Percentiles rank a stretch among this genome's conserved stretches.
These are phyloP conservation scores for Perizoma affinitatum DNA, from an alignment of 2,888 invertebrate genomes.

Conservation along the genomic window DNA sequence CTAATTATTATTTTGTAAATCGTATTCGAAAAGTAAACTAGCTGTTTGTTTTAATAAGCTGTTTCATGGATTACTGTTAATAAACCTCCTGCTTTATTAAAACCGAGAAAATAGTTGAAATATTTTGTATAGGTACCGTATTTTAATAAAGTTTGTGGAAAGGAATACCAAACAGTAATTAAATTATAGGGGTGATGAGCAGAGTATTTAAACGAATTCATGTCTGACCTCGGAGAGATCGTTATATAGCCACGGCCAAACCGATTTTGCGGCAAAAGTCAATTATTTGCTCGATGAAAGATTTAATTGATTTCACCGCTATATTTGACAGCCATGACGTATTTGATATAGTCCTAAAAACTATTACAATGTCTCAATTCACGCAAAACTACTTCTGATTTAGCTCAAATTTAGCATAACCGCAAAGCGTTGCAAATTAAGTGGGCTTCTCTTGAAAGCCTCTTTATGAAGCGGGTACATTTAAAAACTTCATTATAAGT, in stretches of 20 bases:
- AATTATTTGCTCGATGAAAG: too few relatives aligned
- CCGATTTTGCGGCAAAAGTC: too few relatives aligned
- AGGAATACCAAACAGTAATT: constrained; percentile 8
- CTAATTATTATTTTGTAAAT: too few relatives aligned
- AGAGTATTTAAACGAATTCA: constrained; percentile 1
- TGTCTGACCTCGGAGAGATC: not conserved
- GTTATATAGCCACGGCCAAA: not conserved
- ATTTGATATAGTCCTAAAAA: too few relatives aligned
- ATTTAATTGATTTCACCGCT: too few relatives aligned
- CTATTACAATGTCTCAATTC: too few relatives aligned
- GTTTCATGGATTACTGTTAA: constrained; percentile 20
- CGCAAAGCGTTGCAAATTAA: constrained; percentile 57
- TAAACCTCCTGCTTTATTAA: constrained; percentile 21
- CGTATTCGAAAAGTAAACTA: not conserved
- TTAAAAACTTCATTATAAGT: constrained; percentile 71
- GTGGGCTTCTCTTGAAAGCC: constrained; percentile 61
- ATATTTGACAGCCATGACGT: too few relatives aligned
- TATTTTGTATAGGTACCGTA: constrained; percentile 2
- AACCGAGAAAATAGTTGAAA: constrained; percentile 25
- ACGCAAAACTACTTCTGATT: constrained; percentile 26
- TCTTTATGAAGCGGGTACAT: constrained; percentile 64
- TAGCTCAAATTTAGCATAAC: constrained; percentile 38
- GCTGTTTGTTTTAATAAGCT: constrained; percentile 8
- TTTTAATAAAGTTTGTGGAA: constrained; percentile 3
- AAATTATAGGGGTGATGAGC: constrained; percentile 9